phyloP scores from a whole-genome alignment of 2,888 invertebrate genomes.

The Nasonovia ribisnigri region DNA sequence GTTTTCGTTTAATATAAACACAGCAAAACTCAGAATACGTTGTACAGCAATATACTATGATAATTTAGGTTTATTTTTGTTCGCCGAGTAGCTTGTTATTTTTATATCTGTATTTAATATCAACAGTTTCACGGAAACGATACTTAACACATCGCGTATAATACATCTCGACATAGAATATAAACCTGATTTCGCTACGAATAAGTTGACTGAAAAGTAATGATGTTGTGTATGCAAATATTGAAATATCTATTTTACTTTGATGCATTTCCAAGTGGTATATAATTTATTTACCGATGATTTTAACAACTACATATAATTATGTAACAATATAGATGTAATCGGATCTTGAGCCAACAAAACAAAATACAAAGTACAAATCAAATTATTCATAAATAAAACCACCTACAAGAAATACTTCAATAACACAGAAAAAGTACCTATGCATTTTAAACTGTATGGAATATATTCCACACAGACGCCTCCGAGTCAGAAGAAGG shows the following conservation, averaged over 20 bases:
- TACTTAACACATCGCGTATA: background rate
- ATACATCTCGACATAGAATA: background rate
- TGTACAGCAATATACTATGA: background rate
- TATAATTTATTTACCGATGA: background rate
- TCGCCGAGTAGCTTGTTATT: background rate
- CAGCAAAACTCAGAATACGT: background rate
- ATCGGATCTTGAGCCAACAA: too few relatives aligned
- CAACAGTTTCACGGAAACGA: background rate
- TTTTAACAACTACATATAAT: background rate
- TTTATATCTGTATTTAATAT: background rate
- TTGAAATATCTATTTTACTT: background rate
- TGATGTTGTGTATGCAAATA: background rate
- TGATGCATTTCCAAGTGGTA: background rate
- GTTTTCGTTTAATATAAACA: background rate
- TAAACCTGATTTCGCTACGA: background rate
- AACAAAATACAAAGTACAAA: background rate
- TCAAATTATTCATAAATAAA: background rate
- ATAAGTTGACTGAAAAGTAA: background rate
- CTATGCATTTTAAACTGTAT: background rate
- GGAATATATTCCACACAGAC: background rate
- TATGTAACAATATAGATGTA: background rate
- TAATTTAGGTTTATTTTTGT: background rate
- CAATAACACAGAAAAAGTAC: background rate
- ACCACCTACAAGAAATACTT: background rate
- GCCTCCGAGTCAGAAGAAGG: background rate